Base-by-base conservation (phyloP, 1,140 invertebrate species). In the Bombus waltoni region DNA sequence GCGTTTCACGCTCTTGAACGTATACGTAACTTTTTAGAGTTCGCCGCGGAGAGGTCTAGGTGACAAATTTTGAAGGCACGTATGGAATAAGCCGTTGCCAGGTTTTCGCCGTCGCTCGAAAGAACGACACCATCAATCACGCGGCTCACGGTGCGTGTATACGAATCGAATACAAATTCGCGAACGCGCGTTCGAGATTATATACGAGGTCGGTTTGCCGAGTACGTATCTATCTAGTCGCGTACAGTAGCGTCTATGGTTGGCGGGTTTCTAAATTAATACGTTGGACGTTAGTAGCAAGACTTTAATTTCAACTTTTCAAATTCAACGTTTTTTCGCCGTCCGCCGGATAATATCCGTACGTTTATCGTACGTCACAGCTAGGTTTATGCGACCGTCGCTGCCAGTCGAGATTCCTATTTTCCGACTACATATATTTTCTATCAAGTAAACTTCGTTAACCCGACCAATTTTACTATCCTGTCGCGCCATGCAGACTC, bases 91-190 rank as follows among this genome's bases (percentile, higher is more conserved):
- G 47, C 11, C 53, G 70, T 18, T 66, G 83, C 32, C 76, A 84
- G 66, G 25, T 72, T 79, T 71, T 47, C 82, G 65, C 32, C 38
- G 53, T 70, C 47, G 66, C 32, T 79, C 35, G n/a, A 84, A 79
- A 84, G 76, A 62, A 79, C 53, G 75, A 10, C 40, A 59, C 32
- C 76, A 84, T 84, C 83, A 59, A 72, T 85, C 83, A 85, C 77
- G 53, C 53, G 74, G 35, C n/a, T 13, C 28, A 40, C 53, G 57
- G 9, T 65, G 59, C 75, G 65, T 53, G 57, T 44, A 80, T 68
- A 42, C 78, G 57, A 65, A 2, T 38, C 42, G 83, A 72, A 62
- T 72, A 47, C 57, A 42, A 47, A 38, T 71, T n/a, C 47, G 8
- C n/a, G 15, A 1, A 32, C 66, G 32, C 40, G 11, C 25, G 28